These are phyloP conservation scores for Allolobophora icterica DNA, from an alignment of 2,888 invertebrate genomes.

Conservation along the genomic window DNA sequence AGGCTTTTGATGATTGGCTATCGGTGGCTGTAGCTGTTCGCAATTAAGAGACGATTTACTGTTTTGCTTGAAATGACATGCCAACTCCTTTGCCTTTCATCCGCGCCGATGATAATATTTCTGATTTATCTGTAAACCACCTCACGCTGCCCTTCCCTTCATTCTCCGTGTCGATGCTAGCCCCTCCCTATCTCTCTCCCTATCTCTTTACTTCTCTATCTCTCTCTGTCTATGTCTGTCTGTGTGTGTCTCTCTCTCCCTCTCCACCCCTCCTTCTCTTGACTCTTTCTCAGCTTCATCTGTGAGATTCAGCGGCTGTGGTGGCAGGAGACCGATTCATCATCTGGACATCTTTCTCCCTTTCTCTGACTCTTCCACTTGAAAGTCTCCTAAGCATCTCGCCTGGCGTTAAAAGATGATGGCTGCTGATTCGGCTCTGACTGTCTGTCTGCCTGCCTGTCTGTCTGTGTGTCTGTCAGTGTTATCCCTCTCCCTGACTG, in stretches of 20 bases:
- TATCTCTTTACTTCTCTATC: neutral
- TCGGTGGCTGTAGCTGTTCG: neutral
- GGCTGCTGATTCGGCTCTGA: neutral
- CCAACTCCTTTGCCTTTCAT: neutral
- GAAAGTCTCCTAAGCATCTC: neutral
- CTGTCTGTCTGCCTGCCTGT: neutral
- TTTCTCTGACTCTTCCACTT: neutral
- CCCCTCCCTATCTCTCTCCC: neutral
- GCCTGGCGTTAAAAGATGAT: neutral
- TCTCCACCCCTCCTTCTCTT: neutral
- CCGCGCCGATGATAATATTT: neutral
- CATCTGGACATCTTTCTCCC: neutral
- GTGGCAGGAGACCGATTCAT: neutral
- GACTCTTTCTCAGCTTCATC: neutral
- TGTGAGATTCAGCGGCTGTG: neutral
- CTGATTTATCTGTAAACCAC: neutral
- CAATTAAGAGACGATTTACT: neutral
- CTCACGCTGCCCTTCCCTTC: neutral
- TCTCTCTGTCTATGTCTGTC: neutral
- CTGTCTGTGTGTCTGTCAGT: neutral
- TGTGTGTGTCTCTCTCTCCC: neutral
- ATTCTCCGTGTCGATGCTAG: no score
- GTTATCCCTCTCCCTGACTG: neutral
- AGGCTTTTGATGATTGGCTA: neutral
- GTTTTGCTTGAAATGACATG: neutral